These are phyloP conservation scores for Herpailurus yagouaroundi DNA, from an alignment of 2,113 vertebrate species.

Conservation along the genomic window DNA sequence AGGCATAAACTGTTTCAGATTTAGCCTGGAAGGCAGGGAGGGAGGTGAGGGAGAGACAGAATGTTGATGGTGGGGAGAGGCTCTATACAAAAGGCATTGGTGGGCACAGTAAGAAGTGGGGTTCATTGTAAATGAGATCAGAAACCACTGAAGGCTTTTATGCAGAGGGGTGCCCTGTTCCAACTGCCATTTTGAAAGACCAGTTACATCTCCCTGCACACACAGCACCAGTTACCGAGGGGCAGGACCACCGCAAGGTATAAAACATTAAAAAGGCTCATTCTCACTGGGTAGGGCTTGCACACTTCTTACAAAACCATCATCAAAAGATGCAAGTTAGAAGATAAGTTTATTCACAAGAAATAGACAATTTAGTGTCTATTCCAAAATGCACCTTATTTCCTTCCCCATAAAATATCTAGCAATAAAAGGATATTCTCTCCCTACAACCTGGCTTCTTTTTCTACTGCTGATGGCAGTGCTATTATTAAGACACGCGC, in stretches of 20 bases:
- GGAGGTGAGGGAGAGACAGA: not conserved
- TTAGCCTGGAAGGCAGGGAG: not conserved
- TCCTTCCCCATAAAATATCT: not conserved
- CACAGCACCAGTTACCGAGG: not conserved
- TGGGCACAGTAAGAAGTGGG: not conserved
- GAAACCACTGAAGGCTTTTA: not conserved
- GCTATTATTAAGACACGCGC: constrained; percentile 64
- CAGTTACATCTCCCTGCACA: not conserved
- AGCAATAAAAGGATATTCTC: not conserved
- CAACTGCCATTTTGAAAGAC: not conserved
- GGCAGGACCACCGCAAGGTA: not conserved
- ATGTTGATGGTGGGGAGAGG: not conserved
- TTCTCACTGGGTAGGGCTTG: not conserved
- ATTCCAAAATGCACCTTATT: not conserved
- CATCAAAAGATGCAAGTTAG: not conserved
- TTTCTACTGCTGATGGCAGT: not conserved
- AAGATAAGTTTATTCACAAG: constrained; percentile 1
- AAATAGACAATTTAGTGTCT: not conserved
- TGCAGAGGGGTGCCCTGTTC: not conserved
- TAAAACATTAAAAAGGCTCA: not conserved
- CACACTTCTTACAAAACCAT: not conserved
- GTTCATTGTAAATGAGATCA: not conserved
- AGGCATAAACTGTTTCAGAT: not conserved
- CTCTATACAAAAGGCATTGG: not conserved
- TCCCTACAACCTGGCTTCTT: not conserved